Conservation (phyloP, 2,888 invertebrate species). For the Drosophila colorata region DNA sequence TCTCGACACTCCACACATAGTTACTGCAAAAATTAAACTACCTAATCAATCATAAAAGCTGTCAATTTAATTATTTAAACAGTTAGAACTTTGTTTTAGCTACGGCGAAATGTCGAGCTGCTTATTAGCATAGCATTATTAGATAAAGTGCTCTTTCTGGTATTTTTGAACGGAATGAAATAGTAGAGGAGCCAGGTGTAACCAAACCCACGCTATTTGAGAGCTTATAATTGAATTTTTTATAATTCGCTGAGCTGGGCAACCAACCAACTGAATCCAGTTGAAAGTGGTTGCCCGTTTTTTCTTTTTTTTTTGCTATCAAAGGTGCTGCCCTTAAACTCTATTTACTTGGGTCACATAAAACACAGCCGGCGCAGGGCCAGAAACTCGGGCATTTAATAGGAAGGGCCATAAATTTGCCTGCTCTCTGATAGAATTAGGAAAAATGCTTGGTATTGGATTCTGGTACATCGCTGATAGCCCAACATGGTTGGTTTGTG, state of each 20-base stretch:
- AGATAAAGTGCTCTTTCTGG: constrained; percentile 44
- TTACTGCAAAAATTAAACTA: no score
- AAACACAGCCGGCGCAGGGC: constrained; percentile 49
- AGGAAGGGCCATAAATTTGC: constrained; percentile 69
- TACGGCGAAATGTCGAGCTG: constrained; percentile 4
- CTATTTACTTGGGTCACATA: constrained; percentile 37
- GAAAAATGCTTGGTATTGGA: constrained; percentile 61
- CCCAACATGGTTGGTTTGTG: constrained; percentile 42
- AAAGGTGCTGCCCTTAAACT: constrained; percentile 9
- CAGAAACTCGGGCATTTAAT: constrained; percentile 62
- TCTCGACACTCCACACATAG: no score
- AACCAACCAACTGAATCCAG: constrained; percentile 44
- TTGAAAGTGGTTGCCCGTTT: constrained; percentile 22
- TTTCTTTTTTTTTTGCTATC: constrained; percentile 4
- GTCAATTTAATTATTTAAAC: constrained; percentile 10
- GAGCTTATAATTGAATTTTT: constrained; percentile 78
- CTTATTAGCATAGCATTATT: background rate
- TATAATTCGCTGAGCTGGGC: constrained; percentile 66
- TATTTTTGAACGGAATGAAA: constrained; percentile 21
- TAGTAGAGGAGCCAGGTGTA: constrained; percentile 47
- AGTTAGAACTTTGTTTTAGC: background rate
- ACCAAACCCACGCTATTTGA: constrained; percentile 58
- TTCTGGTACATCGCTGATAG: constrained; percentile 69
- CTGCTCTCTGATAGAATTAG: constrained; percentile 69
- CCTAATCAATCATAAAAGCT: constrained; percentile 6